Conservation (phyloP, 2,888 invertebrate species). For the Microctonus hyperodae region DNA sequence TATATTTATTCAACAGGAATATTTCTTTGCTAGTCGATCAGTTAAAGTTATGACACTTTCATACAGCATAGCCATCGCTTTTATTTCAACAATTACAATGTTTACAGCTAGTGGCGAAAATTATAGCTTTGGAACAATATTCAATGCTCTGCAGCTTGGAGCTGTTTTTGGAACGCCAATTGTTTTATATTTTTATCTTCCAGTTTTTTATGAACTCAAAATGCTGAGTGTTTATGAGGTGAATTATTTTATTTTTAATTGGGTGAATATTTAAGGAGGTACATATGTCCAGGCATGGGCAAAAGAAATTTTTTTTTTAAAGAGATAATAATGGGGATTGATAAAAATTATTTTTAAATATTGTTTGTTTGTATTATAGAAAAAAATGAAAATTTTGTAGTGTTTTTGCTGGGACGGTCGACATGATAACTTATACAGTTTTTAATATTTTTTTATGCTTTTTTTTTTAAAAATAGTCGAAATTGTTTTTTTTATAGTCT, state of each 20-base stretch:
- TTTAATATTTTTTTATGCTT: too few relatives aligned
- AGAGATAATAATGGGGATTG: too few relatives aligned
- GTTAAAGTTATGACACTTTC: conserved; percentile 84
- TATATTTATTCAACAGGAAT: conserved; percentile 69
- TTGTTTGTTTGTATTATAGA: too few relatives aligned
- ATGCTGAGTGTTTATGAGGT: conserved; percentile 90
- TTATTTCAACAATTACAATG: conserved; percentile 89
- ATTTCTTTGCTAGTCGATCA: conserved; percentile 80
- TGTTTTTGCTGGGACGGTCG: too few relatives aligned
- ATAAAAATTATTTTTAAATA: too few relatives aligned
- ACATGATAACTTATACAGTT: too few relatives aligned
- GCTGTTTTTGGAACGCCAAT: conserved; percentile 82
- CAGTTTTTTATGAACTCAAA: conserved; percentile 84
- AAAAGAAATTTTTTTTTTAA: too few relatives aligned
- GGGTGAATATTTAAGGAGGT: background rate
- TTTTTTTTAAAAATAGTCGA: too few relatives aligned
- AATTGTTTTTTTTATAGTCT: too few relatives aligned
- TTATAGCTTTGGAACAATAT: conserved; percentile 83
- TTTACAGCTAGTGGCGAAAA: conserved; percentile 90
- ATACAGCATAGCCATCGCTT: conserved; percentile 91
- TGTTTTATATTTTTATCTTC: conserved; percentile 79
- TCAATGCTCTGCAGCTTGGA: conserved; percentile 78
- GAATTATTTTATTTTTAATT: conserved; percentile 30
- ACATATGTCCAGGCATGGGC: too few relatives aligned
- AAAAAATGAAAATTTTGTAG: too few relatives aligned